A percentile compares a stretch with the other conserved stretches of the same genome.
Conservation (phyloP, 2,797 vertebrate genomes). For the Gallinago solitaria region DNA sequence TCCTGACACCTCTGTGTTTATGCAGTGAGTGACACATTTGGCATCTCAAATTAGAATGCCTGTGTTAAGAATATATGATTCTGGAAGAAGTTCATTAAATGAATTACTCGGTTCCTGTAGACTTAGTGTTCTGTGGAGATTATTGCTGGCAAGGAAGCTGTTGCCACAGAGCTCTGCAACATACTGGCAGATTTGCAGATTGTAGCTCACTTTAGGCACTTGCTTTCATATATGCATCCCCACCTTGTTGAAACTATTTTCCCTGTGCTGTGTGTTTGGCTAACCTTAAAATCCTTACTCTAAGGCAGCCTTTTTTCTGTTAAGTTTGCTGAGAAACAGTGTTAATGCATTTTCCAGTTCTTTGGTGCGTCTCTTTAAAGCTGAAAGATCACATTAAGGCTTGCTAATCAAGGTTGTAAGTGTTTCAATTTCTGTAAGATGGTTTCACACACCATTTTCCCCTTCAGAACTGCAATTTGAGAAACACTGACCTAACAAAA, state of each 20-base stretch:
- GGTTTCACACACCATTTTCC: not conserved
- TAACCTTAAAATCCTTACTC: not conserved
- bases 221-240: not conserved
- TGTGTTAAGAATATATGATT: not conserved
- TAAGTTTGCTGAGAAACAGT: not conserved
- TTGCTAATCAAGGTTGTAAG: not conserved
- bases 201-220: not conserved
- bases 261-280: not conserved
- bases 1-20: not conserved
- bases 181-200: not conserved
- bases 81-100: constrained; percentile 14
- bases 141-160: not conserved
- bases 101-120: constrained; percentile 11
- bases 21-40: not conserved
- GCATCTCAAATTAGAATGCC: not conserved
- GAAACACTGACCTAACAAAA: not conserved
- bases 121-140: not conserved
- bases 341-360: not conserved
- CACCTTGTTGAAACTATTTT: not conserved
- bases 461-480: not conserved
- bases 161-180: not conserved
- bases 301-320: not conserved
- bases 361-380: not conserved
- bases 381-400: not conserved
- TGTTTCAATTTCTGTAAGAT: not conserved